Conservation (phyloP, 2,888 invertebrate species). For the Phortica okadai region DNA sequence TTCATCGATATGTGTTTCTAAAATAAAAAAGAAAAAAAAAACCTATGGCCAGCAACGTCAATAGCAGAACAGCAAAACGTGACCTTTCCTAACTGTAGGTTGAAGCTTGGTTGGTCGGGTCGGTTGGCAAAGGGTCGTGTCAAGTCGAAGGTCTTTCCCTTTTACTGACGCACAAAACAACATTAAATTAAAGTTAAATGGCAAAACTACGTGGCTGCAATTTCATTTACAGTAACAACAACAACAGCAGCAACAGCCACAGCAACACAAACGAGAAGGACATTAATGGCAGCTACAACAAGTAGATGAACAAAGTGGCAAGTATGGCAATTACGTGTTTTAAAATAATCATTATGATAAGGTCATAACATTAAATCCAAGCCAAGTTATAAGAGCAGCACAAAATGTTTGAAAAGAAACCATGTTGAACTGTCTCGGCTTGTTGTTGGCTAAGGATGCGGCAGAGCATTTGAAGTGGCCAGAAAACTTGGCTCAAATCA, state of each 20-base stretch:
- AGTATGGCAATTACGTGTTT: slow-evolving; percentile 62
- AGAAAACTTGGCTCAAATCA: slow-evolving; percentile 35
- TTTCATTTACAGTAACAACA: slow-evolving; percentile 52
- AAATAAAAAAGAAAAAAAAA: background rate
- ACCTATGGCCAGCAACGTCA: background rate
- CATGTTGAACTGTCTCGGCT: background rate
- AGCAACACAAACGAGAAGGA: slow-evolving; percentile 12
- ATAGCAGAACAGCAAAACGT: slow-evolving; percentile 51
- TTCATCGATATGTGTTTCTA: slow-evolving; percentile 19
- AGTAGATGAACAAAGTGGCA: slow-evolving; percentile 12
- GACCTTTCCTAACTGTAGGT: slow-evolving; percentile 50
- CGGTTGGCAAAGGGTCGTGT: background rate
- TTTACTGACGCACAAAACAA: slow-evolving; percentile 53
- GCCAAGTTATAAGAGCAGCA: slow-evolving; percentile 18
- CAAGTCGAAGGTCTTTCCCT: slow-evolving; percentile 11
- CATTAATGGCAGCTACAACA: background rate
- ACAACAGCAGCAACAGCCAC: slow-evolving; percentile 32
- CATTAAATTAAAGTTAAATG: slow-evolving; percentile 71
- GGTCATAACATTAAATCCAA: slow-evolving; percentile 62
- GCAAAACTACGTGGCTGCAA: slow-evolving; percentile 70
- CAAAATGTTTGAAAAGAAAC: background rate
- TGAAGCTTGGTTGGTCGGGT: too few species aligned
- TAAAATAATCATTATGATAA: slow-evolving; percentile 68
- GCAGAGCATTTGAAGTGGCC: too few species aligned
- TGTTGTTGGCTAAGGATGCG: background rate